Percentiles rank a stretch among this genome's conserved stretches.
These are phyloP conservation scores for Trematomus loennbergii DNA, from an alignment of 2,113 vertebrate genomes.

Conservation along the genomic window DNA sequence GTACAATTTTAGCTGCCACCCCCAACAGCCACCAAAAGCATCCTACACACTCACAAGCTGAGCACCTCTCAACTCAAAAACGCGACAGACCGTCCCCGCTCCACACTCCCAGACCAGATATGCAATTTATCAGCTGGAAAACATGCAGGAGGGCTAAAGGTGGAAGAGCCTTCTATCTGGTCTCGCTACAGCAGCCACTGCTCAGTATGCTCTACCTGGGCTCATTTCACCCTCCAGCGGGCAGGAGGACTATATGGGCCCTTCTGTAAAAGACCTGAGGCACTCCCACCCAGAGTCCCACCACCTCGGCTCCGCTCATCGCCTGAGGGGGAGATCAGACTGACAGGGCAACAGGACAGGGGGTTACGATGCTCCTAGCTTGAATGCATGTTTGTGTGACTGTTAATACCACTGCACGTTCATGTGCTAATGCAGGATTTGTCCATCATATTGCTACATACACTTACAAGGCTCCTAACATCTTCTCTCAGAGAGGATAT, in stretches of 20 bases:
- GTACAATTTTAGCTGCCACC: slow-evolving; percentile 42
- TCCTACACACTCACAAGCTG: slow-evolving; percentile 51
- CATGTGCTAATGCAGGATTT: slow-evolving; percentile 60
- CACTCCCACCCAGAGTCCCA: slow-evolving; percentile 71
- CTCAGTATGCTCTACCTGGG: slow-evolving; percentile 79
- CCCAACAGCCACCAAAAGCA: slow-evolving; percentile 37
- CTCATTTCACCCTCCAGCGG: slow-evolving; percentile 85
- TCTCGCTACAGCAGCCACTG: slow-evolving; percentile 73
- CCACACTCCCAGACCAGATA: slow-evolving; percentile 66
- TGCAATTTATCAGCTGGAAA: slow-evolving; percentile 79
- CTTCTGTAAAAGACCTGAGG: slow-evolving; percentile 72
- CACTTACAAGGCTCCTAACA: slow-evolving; percentile 33
- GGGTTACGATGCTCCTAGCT: slow-evolving; percentile 68
- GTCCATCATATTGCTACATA: slow-evolving; percentile 37
- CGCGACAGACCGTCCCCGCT: slow-evolving; percentile 53
- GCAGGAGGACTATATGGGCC: slow-evolving; percentile 74
- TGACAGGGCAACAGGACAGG: slow-evolving; percentile 75
- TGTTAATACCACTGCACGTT: slow-evolving; percentile 40
- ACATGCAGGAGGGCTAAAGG: slow-evolving; percentile 78
- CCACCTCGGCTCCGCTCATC: slow-evolving; percentile 59
- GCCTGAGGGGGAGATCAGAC: slow-evolving; percentile 65
- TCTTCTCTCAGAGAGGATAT: slow-evolving; percentile 49
- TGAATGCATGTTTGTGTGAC: slow-evolving; percentile 48
- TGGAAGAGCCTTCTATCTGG: slow-evolving; percentile 72
- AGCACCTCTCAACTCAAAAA: slow-evolving; percentile 60